These are phyloP conservation scores for Myripristis murdjan DNA, from an alignment of 2,797 vertebrate genomes.

Conservation along the genomic window DNA sequence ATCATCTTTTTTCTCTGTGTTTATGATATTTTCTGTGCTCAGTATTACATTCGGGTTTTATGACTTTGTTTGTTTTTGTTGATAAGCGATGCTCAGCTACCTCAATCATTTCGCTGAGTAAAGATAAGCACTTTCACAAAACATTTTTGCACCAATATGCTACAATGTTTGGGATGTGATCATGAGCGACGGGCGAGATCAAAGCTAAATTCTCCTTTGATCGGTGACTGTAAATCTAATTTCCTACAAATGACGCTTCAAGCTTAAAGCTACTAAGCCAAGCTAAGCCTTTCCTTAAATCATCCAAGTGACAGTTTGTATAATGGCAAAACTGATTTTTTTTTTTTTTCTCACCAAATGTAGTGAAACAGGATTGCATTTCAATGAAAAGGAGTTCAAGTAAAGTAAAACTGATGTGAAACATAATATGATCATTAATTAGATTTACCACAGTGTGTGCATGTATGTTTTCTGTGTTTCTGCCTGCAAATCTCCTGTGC, in stretches of 20 bases:
- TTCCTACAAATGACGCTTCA: slow-evolving; percentile 57
- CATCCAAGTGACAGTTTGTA: slow-evolving; percentile 48
- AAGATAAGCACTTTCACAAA: slow-evolving; percentile 12
- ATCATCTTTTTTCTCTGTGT: background rate
- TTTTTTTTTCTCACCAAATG: slow-evolving; percentile 15
- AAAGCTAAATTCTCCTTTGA: slow-evolving; percentile 66
- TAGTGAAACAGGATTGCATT: slow-evolving; percentile 44
- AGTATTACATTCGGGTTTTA: background rate
- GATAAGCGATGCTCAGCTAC: background rate
- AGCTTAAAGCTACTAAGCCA: slow-evolving; percentile 57
- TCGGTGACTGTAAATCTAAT: slow-evolving; percentile 67
- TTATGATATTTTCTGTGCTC: background rate
- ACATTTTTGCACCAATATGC: slow-evolving; percentile 27
- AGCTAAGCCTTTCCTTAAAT: slow-evolving; percentile 60
- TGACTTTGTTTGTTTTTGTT: slow-evolving; percentile 1
- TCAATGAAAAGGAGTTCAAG: slow-evolving; percentile 33
- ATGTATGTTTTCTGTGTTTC: too few relatives aligned
- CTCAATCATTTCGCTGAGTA: slow-evolving; percentile 20
- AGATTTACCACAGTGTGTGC: background rate
- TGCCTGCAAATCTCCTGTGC: too few relatives aligned
- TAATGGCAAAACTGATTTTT: slow-evolving; percentile 24
- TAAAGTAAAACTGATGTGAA: slow-evolving; percentile 1
- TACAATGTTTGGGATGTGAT: slow-evolving; percentile 41
- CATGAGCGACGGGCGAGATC: slow-evolving; percentile 51
- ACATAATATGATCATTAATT: slow-evolving; percentile 6